Base-by-base conservation (phyloP, 2,113 vertebrate genomes). In the Mystacornis crossleyi region DNA sequence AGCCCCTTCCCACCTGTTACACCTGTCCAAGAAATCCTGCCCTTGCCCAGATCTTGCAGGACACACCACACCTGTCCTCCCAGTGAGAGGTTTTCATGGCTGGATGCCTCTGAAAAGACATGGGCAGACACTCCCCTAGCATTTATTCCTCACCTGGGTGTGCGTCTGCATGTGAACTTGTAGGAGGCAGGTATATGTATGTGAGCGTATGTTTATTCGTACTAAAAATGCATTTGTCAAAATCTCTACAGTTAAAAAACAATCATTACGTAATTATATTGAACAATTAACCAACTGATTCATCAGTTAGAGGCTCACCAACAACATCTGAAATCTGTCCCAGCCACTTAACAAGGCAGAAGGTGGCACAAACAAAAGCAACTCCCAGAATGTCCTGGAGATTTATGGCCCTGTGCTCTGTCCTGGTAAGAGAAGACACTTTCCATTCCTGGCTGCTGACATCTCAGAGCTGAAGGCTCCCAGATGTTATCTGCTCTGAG, bases 191-290 rank as follows among this genome's bases (percentile, higher is more conserved):
- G 45, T 58, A 6, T 60, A 48, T 15, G 24, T 89, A 20, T 64
- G 67, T 38, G n/a, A 83, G 48, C 18, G 1, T 62, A 48, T 96
- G 83, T 89, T 95, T 84, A 40, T 65, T 54, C 53, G 31, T 65
- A 48, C 40, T 42, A 54, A 87, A 95, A 95, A 72, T n/a, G 75
- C 81, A 61, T 91, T 95, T 90, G 85, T 92, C 88, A 95, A 96
- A 95, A 95, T 90, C 85, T 94, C 67, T 64, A n/a, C 94, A 77
- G 92, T 96, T 89, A 92, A 96, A 96, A 91, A 96, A 94, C 96
- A 97, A 90, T 94, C 90, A 86, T 97, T 96, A 97, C 29, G 0
- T 96, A 96, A 97, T 96, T 88, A 89, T 58, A 65, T 47, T 54
- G 55, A 92, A 92, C 86, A 88, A 96, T 97, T 96, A 96, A 72